Conservation (phyloP, 2,888 invertebrate species). For the Rhamnusium bicolor region DNA sequence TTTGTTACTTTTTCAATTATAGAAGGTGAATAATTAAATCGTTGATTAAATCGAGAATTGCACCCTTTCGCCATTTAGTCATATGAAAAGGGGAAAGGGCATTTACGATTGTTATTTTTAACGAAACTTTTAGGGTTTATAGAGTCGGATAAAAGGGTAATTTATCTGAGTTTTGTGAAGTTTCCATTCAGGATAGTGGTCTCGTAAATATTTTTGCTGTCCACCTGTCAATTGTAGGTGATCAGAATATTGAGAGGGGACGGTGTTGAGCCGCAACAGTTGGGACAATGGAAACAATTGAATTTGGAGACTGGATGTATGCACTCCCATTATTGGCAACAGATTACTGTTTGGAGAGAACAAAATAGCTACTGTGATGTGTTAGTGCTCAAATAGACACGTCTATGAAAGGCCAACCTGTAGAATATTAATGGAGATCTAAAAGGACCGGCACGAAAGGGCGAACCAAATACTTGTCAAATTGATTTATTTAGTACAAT, state of each 20-base stretch:
- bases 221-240: conserved; percentile 62
- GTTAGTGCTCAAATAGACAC: conserved; percentile 64
- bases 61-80: conserved; percentile 3
- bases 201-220: conserved; percentile 62
- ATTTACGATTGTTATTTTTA: conserved; percentile 37
- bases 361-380: conserved; percentile 68
- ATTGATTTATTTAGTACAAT: conserved; percentile 48
- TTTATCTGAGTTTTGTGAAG: conserved; percentile 45
- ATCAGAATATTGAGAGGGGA: conserved; percentile 63
- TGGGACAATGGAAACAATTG: conserved; percentile 67
- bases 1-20: conserved; percentile 14
- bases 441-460: conserved; percentile 54
- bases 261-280: conserved; percentile 57
- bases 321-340: conserved; percentile 66
- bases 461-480: conserved; percentile 50
- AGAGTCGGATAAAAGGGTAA: conserved; percentile 41
- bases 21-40: conserved; percentile 30
- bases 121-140: conserved; percentile 26
- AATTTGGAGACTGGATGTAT: conserved; percentile 66
- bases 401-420: conserved; percentile 65
- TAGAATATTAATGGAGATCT: conserved; percentile 67
- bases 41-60: conserved; percentile 29
- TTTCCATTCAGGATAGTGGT: conserved; percentile 46
- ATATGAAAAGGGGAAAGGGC: conserved; percentile 17
- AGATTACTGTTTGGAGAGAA: conserved; percentile 67